phyloP scores from a whole-genome alignment of 2,888 invertebrate genomes.

The Dynastes hyllus region DNA sequence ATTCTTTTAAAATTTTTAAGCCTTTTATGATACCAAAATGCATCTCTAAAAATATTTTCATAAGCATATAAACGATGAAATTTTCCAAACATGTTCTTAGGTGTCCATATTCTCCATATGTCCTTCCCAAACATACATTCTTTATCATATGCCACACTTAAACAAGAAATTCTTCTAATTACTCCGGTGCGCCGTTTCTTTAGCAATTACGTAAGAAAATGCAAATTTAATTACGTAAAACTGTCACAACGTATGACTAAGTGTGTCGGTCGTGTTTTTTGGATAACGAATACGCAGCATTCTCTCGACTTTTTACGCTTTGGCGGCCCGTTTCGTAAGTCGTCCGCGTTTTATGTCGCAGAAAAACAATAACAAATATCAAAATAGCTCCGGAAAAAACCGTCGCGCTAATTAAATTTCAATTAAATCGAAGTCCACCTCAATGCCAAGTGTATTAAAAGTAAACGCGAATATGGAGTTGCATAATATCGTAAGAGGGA shows the following conservation, averaged over 20 bases:
- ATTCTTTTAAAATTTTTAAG: too few species aligned
- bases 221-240: constrained; percentile 2
- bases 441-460: constrained; percentile 24
- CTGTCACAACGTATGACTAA: constrained; percentile 15
- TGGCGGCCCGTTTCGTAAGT: neutral
- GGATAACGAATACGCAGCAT: neutral
- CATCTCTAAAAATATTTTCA: too few species aligned
- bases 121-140: too few species aligned
- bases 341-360: neutral
- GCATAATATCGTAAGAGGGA: neutral
- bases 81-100: too few species aligned
- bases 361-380: constrained; percentile 1
- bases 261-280: constrained; percentile 16
- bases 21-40: too few species aligned
- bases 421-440: neutral
- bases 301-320: neutral
- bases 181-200: neutral
- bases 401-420: neutral
- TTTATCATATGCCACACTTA: too few species aligned
- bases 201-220: constrained; percentile 11
- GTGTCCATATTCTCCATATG: too few species aligned
- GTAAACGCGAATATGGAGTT: neutral
- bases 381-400: neutral
- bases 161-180: neutral
- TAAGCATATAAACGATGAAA: too few species aligned